These are phyloP conservation scores for Sphaerophoria rueppellii DNA, from an alignment of 2,888 invertebrate species.

Conservation along the genomic window DNA sequence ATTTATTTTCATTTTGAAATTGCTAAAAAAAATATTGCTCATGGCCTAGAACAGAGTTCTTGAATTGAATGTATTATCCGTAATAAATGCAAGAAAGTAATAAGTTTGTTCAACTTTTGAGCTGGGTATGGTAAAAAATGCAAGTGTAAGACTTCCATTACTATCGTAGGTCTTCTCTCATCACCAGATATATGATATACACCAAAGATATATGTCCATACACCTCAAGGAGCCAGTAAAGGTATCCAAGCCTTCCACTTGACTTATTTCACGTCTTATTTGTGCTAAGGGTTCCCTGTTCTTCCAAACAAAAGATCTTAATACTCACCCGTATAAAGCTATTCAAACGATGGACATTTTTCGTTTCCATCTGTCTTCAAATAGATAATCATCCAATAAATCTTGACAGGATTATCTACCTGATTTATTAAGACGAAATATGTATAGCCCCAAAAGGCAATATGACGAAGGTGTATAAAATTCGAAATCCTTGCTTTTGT, in stretches of 20 bases:
- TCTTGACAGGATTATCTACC: constrained; percentile 73
- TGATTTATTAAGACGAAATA: constrained; percentile 74
- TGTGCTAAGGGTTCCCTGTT: background rate
- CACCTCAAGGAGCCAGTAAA: constrained; percentile 19
- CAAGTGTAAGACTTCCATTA: too few relatives aligned
- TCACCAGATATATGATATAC: too few relatives aligned
- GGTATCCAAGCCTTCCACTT: constrained; percentile 45
- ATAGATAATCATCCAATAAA: constrained; percentile 73
- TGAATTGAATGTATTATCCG: too few relatives aligned
- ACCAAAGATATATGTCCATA: constrained; percentile 12
- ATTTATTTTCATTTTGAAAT: too few relatives aligned
- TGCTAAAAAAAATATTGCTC: too few relatives aligned
- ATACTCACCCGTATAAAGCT: constrained; percentile 9
- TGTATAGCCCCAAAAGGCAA: constrained; percentile 50
- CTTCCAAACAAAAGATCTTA: constrained; percentile 10
- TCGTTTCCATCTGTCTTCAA: constrained; percentile 70
- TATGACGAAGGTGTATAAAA: constrained; percentile 63
- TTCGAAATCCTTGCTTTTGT: constrained; percentile 15
- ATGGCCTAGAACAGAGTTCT: too few relatives aligned
- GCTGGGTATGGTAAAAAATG: too few relatives aligned
- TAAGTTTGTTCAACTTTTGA: too few relatives aligned
- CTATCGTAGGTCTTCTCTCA: too few relatives aligned
- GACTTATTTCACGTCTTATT: constrained; percentile 27
- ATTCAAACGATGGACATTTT: constrained; percentile 44
- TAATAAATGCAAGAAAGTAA: too few relatives aligned